Base-by-base conservation (phyloP, 2,888 invertebrate species). In the Mimachlamys varia region DNA sequence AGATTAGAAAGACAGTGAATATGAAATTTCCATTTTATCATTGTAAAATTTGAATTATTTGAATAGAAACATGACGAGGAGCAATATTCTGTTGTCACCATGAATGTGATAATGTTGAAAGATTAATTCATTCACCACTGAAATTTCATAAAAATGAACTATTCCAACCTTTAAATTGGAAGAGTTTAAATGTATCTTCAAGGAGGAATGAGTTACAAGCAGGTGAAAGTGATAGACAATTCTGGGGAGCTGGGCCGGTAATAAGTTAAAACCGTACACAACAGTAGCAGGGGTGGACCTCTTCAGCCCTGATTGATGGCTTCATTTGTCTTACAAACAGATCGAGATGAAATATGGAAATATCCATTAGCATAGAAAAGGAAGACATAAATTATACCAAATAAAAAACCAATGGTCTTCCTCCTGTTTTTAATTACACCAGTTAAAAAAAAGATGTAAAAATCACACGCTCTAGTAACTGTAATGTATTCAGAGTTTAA, bases 371-470 rank as follows among this genome's bases (percentile, higher is more conserved):
- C 76, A 76, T 76, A 76, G 76, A 76, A 33, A 44, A 76, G 76
- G 22, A 76, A 10, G 76, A 76, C 76, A 33, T 76, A 76, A 33
- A 76, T 13, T 76, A 10, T 58, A 58, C 19, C 53, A 58, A 4
- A 76, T 76, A 27, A 44, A 44, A 76, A 27, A 76, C 76, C 76
- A 76, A 76, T 27, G 33, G 76, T 76, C 76, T 76, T 76, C 76
- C 76, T 76, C 12, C 76, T 76, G 76, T 76, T 76, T 76, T 76
- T 76, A 76, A 76, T 76, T 76, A 76, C 76, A 76, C 27, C 76
- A 76, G 76, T 76, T 76, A 76, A 76, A 76, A 76, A 76, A 76
- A 76, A 76, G 76, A 76, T 76, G 76, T 76, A 76, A 76, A 76
- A 76, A 76, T 76, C 76, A 76, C 76, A 76, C 27, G 76, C 76